Evolutionary conservation across 1,140 invertebrate species (phyloP).

Genomic region (Arion vulgaris): DNA sequence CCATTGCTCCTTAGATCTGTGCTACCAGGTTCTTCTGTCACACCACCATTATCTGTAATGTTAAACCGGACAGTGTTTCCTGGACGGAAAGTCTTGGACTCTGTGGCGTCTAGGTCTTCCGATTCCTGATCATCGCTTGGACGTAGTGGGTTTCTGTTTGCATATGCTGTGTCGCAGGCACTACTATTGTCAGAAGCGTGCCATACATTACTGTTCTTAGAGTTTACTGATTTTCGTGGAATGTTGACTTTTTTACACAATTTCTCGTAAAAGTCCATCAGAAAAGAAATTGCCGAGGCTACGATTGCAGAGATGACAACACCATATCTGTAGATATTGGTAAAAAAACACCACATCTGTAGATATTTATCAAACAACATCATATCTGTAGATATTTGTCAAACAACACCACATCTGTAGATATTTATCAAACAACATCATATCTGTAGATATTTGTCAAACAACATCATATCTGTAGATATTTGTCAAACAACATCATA

Average conservation of each 20-base stretch:
- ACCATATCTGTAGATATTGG: not conserved
- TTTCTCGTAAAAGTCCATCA: not conserved
- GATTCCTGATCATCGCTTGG: not conserved
- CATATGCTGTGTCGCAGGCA: not conserved
- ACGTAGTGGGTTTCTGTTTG: not conserved
- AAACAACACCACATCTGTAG: no score
- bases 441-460: no score
- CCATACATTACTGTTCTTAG: not conserved
- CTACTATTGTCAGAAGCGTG: not conserved
- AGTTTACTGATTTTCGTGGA: not conserved
- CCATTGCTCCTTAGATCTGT: no score
- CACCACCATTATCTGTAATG: not conserved
- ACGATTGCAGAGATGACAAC: not conserved
- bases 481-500: no score
- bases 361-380: no score
- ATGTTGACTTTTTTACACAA: not conserved
- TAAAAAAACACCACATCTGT: no score
- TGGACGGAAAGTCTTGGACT: not conserved
- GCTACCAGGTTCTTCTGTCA: no score
- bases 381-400: no score
- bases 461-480: no score
- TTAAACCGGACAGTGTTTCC: not conserved
- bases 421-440: no score
- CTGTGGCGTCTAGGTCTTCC: not conserved
- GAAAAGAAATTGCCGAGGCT: not conserved